Percentiles rank a stretch among this genome's conserved stretches.
These are phyloP conservation scores for Neomonachus schauinslandi DNA, from an alignment of 2,113 vertebrate genomes.

Conservation along the genomic window DNA sequence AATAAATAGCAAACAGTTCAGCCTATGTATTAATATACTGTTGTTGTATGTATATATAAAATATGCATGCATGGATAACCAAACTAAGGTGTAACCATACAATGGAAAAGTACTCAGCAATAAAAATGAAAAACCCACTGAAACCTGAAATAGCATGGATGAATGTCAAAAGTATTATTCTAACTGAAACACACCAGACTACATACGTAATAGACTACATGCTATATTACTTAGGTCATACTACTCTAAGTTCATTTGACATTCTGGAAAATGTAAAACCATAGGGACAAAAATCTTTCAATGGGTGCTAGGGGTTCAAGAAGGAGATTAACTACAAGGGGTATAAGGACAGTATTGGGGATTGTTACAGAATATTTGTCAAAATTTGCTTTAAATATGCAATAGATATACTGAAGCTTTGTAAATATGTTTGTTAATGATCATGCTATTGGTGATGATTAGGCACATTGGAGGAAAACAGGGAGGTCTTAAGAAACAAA, in stretches of 20 bases:
- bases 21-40: neutral
- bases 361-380: neutral
- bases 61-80: neutral
- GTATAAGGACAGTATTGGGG: neutral
- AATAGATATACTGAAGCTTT: neutral
- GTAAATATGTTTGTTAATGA: neutral
- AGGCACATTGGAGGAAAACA: neutral
- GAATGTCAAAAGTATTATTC: neutral
- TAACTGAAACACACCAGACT: neutral
- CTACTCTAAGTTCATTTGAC: neutral
- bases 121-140: neutral
- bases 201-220: neutral
- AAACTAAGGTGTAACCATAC: neutral
- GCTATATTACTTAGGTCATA: neutral
- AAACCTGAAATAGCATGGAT: neutral
- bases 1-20: neutral
- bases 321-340: neutral
- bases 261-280: neutral
- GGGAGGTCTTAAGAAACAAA: neutral
- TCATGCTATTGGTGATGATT: neutral
- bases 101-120: neutral
- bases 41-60: neutral
- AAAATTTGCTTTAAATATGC: neutral
- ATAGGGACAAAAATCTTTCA: neutral
- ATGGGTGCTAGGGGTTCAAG: neutral